phyloP scores from a whole-genome alignment of 2,797 vertebrate species.

The Lindbergichthys nudifrons region DNA sequence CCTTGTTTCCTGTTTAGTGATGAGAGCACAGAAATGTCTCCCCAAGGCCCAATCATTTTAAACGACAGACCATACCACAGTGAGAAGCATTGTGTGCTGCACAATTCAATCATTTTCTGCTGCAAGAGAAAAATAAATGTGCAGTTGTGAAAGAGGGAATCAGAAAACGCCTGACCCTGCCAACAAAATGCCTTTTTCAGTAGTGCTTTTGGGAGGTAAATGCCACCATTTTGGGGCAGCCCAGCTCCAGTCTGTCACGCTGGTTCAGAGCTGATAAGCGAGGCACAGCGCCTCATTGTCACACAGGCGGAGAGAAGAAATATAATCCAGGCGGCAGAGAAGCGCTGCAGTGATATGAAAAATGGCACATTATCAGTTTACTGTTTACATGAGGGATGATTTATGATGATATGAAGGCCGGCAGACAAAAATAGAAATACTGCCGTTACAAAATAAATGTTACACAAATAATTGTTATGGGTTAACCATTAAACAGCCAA shows the following conservation, averaged over 20 bases:
- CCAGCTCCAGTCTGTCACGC: constrained; percentile 56
- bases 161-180: constrained; percentile 39
- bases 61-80: constrained; percentile 8
- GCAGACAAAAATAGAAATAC: constrained; percentile 10
- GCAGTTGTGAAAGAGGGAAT: constrained; percentile 6
- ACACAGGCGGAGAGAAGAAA: constrained; percentile 50
- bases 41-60: constrained; percentile 17
- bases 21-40: constrained; percentile 5
- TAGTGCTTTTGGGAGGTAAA: constrained; percentile 58
- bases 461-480: not conserved
- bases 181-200: constrained; percentile 53
- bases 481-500: too few species aligned
- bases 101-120: constrained; percentile 46
- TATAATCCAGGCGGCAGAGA: constrained; percentile 51
- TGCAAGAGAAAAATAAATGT: constrained; percentile 37
- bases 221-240: constrained; percentile 61
- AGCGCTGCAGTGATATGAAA: constrained; percentile 35
- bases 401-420: constrained; percentile 30
- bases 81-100: constrained; percentile 11
- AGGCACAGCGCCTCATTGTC: constrained; percentile 55
- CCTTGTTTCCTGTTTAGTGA: constrained; percentile 19
- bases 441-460: constrained; percentile 13
- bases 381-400: constrained; percentile 38
- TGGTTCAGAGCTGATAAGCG: constrained; percentile 63
- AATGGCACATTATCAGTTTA: constrained; percentile 54